Evolutionary conservation across 2,888 invertebrate species (phyloP).

Genomic region (Epinotia nisella): DNA sequence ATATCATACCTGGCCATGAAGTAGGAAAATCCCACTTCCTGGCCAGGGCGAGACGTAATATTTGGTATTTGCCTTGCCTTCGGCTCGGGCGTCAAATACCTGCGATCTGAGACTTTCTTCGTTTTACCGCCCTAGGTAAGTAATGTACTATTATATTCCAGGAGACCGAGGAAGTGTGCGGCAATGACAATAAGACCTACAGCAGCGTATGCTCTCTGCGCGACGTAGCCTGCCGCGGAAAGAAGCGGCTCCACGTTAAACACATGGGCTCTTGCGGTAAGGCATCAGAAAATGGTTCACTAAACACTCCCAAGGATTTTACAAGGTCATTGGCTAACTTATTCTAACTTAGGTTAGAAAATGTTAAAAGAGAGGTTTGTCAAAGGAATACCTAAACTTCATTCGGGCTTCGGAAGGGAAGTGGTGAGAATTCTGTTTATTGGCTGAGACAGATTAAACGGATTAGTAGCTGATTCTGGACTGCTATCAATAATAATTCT

Average conservation of each 20-base stretch:
- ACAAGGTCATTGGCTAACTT: not conserved
- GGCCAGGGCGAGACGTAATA: too few species aligned
- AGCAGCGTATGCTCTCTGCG: constrained; percentile 93
- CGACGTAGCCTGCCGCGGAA: constrained; percentile 90
- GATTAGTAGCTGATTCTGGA: not conserved
- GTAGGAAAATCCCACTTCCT: too few species aligned
- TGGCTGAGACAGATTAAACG: too few species aligned
- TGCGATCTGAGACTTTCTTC: too few species aligned
- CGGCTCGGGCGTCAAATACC: too few species aligned
- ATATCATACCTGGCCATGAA: too few species aligned
- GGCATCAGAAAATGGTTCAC: constrained; percentile 3
- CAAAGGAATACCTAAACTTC: not conserved
- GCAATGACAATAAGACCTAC: constrained; percentile 94
- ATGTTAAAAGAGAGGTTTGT: not conserved
- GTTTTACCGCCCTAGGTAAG: too few species aligned
- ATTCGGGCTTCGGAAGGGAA: not conserved
- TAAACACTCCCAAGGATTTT: not conserved
- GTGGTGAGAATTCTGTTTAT: not conserved
- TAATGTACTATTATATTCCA: too few species aligned
- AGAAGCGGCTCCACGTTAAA: constrained; percentile 88
- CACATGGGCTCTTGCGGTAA: constrained; percentile 95
- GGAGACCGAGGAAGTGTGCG: constrained; percentile 90
- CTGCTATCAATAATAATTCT: too few species aligned
- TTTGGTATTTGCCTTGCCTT: too few species aligned
- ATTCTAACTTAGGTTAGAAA: too few species aligned